Conservation (phyloP, 2,888 invertebrate genomes). For the Gandaritis pyraliata region DNA sequence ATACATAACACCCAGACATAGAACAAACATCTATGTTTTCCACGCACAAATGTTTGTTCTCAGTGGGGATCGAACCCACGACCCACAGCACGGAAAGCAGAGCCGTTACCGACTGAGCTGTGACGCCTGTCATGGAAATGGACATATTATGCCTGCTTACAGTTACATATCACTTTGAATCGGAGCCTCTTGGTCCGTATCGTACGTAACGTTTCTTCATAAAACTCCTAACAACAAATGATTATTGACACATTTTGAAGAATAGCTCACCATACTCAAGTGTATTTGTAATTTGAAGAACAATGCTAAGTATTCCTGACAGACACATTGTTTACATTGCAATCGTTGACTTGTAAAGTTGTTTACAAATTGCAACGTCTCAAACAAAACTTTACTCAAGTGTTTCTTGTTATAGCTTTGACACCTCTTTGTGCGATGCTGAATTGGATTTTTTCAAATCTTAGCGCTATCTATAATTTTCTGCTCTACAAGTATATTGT, state of each 20-base stretch:
- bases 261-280: conserved; percentile 18
- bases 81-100: no score
- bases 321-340: conserved; percentile 37
- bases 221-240: not conserved
- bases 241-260: conserved; percentile 22
- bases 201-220: not conserved
- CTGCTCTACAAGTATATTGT: no score
- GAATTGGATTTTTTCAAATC: no score
- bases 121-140: no score
- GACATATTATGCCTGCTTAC: not conserved
- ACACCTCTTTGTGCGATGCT: not conserved
- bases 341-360: conserved; percentile 35
- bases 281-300: conserved; percentile 29
- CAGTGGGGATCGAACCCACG: no score
- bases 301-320: conserved; percentile 31
- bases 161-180: not conserved
- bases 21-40: no score
- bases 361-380: conserved; percentile 35
- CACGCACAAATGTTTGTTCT: no score
- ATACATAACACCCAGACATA: no score
- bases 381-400: conserved; percentile 25
- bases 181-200: not conserved
- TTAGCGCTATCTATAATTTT: no score
- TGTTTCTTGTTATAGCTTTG: conserved; percentile 18
- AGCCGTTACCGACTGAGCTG: no score